Evolutionary conservation across 2,888 invertebrate species (phyloP), one percentile per base, ranked within the genome.

Genomic region (Macrosiphum euphorbiae): DNA sequence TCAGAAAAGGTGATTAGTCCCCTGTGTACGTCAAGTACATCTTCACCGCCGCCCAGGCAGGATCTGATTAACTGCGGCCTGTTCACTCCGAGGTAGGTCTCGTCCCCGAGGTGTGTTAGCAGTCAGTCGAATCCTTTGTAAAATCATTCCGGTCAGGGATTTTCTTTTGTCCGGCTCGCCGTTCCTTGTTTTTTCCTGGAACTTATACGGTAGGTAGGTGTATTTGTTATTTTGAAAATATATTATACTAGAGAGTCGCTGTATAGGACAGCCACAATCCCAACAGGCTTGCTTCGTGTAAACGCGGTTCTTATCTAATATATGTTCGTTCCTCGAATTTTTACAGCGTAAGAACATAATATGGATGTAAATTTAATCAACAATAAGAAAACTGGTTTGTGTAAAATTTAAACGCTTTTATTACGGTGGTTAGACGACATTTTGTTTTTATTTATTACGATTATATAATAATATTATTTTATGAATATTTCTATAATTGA

Each of bases 71-170:
- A 89, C 58, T 44, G 89, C 52, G 61, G 16, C 20, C 44, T 52
- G 16, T 89, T 61, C 16, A 44, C 3, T 44, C 58, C n/a, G 20
- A 55, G 55, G 41, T 55, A 26, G 55, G 88, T 87, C 50, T 52
- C 20, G 41, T 88, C 58, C 58, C 58, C 61, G 44, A 61, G 41
- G 58, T 44, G 35, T 55, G 55, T n/a, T 55, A 88, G 88, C n/a
- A 52, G 88, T 58, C 88, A 26, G 41, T 35, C 41, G 41, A 41
- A 41, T 44, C 44, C 28, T 26, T 61, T 89, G 89, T 58, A 89
- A 89, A 55, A 61, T 58, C 44, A 28, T 89, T 89, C 89, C 89
- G 61, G 89, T 61, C 58, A 41, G 89, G 28, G 58, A 61, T 44
- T 89, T 89, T 44, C 44, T 28, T 41, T 89, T 61, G 58, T 89